Conservation (phyloP, 2,113 vertebrate genomes). For the Uria aalge region DNA sequence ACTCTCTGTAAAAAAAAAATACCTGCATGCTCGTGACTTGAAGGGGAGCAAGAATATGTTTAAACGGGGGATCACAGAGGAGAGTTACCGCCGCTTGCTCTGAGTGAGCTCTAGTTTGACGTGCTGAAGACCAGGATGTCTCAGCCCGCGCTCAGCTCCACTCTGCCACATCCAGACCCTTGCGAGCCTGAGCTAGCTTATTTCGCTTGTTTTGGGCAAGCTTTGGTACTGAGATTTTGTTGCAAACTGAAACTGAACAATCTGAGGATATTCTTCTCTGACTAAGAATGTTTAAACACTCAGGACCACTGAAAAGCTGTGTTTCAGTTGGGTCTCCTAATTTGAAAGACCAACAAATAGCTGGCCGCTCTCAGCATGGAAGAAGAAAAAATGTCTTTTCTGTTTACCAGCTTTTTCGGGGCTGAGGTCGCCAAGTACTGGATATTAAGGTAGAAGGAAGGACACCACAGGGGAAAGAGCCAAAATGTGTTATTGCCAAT, state of each 20-base stretch:
- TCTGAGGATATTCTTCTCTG: neutral
- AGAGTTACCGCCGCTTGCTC: accelerated
- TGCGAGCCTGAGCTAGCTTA: neutral
- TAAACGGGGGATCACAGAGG: neutral
- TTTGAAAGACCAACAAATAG: neutral
- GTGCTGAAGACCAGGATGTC: neutral
- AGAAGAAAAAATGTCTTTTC: neutral
- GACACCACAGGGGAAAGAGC: neutral
- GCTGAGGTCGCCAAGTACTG: neutral
- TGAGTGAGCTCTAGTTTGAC: neutral
- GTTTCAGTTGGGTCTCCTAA: neutral
- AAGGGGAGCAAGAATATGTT: neutral
- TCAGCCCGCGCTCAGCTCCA: neutral
- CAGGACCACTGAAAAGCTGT: neutral
- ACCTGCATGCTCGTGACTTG: neutral
- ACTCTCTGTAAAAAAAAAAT: neutral
- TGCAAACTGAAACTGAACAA: neutral
- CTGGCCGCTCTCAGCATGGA: neutral
- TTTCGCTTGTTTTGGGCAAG: neutral
- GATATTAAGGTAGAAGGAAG: neutral
- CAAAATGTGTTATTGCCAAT: neutral
- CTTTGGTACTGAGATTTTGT: neutral
- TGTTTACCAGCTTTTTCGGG: neutral
- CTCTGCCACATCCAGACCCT: neutral
- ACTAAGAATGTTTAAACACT: neutral